Conservation (phyloP, 2,888 invertebrate genomes). For the Dastarcus helophoroides region DNA sequence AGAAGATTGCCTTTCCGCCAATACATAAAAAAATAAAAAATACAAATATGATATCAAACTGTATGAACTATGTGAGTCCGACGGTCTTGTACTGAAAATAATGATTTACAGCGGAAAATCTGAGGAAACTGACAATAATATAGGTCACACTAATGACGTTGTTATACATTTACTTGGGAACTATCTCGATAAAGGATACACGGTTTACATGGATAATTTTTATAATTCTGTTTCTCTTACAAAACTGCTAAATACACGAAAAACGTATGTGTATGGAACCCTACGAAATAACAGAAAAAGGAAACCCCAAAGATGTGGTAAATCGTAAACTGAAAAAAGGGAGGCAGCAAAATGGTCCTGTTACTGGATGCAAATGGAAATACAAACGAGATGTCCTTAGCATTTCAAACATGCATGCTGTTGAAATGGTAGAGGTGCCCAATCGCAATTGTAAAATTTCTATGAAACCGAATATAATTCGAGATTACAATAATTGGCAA, state of each 20-base stretch:
- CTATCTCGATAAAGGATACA: constrained; percentile 19
- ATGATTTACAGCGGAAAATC: constrained; percentile 17
- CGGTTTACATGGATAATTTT: constrained; percentile 18
- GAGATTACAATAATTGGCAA: constrained; percentile 18
- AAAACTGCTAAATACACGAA: constrained; percentile 13
- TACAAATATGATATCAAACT: constrained; percentile 21
- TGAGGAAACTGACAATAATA: constrained; percentile 15
- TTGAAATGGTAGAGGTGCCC: constrained; percentile 17
- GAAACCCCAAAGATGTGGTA: constrained; percentile 15
- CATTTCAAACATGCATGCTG: constrained; percentile 19
- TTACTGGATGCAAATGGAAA: constrained; percentile 17
- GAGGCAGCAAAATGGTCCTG: constrained; percentile 15
- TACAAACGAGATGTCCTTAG: constrained; percentile 16
- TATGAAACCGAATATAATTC: constrained; percentile 19
- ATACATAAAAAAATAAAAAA: constrained; percentile 21
- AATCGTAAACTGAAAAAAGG: constrained; percentile 19
- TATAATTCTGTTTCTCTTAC: constrained; percentile 18
- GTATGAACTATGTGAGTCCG: constrained; percentile 20
- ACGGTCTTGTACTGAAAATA: constrained; percentile 17
- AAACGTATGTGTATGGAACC: constrained; percentile 8
- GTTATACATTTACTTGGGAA: constrained; percentile 18
- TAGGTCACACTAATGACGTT: constrained; percentile 17
- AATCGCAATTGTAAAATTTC: constrained; percentile 18
- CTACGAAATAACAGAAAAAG: constrained; percentile 13
- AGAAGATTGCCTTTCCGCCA: constrained; percentile 17